A percentile compares a stretch with the other conserved stretches of the same genome.
Evolutionary conservation across 2,113 vertebrate species (phyloP).

Genomic region (Microtus richardsoni): DNA sequence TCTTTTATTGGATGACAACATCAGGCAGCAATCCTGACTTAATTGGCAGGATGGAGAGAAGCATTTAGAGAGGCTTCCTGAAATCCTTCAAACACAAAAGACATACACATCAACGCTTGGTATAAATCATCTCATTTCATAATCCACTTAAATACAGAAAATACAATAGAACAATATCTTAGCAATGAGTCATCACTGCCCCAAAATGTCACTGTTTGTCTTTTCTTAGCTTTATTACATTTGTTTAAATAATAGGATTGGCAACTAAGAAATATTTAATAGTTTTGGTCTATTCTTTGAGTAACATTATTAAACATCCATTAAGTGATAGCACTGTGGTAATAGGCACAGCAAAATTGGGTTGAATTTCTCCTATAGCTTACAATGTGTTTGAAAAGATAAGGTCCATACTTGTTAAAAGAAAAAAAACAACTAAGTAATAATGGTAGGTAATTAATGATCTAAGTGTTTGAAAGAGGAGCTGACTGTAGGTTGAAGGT

Average conservation of each 20-base stretch:
- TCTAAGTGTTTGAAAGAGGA: neutral
- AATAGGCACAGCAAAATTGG: neutral
- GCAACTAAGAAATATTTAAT: neutral
- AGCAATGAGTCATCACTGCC: neutral
- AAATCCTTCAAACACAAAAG: constrained; percentile 28
- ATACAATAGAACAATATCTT: neutral
- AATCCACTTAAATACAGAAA: constrained; percentile 39
- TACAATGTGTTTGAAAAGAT: neutral
- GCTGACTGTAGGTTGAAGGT: neutral
- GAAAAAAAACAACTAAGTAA: neutral
- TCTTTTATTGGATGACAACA: neutral
- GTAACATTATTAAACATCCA: neutral
- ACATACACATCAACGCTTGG: neutral
- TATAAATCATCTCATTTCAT: constrained; percentile 17
- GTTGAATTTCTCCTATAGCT: neutral
- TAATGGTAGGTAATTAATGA: neutral
- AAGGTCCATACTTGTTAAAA: constrained; percentile 1
- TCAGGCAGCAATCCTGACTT: neutral
- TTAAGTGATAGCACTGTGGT: neutral
- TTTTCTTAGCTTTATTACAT: neutral
- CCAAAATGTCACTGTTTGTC: neutral
- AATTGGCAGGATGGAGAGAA: neutral
- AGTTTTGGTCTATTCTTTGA: neutral
- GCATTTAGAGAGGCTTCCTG: neutral
- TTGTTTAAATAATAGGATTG: neutral